Evolutionary conservation across 2,797 vertebrate genomes (phyloP).

Genomic region (Sciurus carolinensis): DNA sequence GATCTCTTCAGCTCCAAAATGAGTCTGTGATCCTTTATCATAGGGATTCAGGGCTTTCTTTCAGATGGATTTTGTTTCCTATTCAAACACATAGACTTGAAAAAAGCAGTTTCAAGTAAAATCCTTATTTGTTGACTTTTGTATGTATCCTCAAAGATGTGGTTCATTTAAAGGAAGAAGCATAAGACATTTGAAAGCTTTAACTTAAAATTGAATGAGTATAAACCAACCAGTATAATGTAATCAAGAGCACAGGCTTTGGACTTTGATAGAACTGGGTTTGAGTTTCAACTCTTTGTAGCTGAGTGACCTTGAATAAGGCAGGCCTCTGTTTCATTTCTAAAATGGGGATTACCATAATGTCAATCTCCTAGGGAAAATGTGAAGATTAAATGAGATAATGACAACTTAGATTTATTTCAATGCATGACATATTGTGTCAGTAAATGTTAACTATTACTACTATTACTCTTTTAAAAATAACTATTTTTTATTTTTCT

Average conservation of each 20-base stretch:
- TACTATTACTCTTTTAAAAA: constrained; percentile 48
- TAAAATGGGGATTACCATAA: constrained; percentile 57
- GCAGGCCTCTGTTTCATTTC: constrained; percentile 56
- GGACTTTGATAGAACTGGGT: background rate
- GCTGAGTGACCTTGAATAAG: constrained; percentile 54
- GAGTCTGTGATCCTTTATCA: constrained; percentile 33
- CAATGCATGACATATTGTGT: background rate
- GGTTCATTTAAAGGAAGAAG: constrained; percentile 8
- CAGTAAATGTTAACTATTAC: constrained; percentile 19
- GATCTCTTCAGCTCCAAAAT: background rate
- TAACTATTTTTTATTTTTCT: constrained; percentile 40
- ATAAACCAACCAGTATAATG: background rate
- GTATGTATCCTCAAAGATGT: constrained; percentile 32
- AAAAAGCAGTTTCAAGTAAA: constrained; percentile 57
- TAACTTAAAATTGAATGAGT: constrained; percentile 46
- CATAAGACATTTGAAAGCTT: constrained; percentile 26
- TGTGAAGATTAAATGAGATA: constrained; percentile 62
- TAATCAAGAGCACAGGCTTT: constrained; percentile 14
- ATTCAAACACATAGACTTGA: constrained; percentile 44
- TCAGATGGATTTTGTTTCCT: constrained; percentile 52
- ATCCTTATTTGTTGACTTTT: constrained; percentile 46
- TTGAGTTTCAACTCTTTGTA: constrained; percentile 28
- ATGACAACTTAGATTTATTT: constrained; percentile 27
- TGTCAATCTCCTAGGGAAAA: background rate
- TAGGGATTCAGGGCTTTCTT: constrained; percentile 53